These are phyloP conservation scores for Menidia menidia DNA, from an alignment of 2,797 vertebrate genomes.

Conservation along the genomic window DNA sequence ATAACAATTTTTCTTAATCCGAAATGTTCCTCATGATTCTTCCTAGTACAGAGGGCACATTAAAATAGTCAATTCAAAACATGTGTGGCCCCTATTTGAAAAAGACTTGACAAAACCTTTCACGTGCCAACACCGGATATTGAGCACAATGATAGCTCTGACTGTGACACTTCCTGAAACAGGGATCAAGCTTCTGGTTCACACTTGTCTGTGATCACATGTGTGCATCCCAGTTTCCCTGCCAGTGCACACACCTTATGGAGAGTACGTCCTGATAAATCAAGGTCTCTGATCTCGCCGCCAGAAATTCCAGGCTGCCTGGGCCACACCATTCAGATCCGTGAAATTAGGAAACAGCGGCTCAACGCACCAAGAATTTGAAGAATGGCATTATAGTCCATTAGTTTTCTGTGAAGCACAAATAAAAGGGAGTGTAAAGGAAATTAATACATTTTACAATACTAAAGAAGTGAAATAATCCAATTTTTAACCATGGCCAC, in stretches of 20 bases:
- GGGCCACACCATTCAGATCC: slow-evolving; percentile 77
- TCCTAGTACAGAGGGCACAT: neutral
- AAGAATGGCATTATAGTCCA: slow-evolving; percentile 85
- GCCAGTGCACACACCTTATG: slow-evolving; percentile 43
- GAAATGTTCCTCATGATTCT: neutral
- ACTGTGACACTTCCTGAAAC: slow-evolving; percentile 30
- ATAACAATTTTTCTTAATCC: slow-evolving; percentile 12
- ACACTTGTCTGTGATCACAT: slow-evolving; percentile 32
- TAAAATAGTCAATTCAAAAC: neutral
- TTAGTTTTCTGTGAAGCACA: slow-evolving; percentile 68
- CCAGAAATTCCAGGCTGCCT: slow-evolving; percentile 69
- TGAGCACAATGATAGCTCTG: neutral
- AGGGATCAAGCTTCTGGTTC: slow-evolving; percentile 20
- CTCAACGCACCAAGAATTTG: slow-evolving; percentile 84
- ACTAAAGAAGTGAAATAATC: slow-evolving; percentile 82
- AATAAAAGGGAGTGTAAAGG: slow-evolving; percentile 46
- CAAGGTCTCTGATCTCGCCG: slow-evolving; percentile 74
- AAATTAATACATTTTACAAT: slow-evolving; percentile 80
- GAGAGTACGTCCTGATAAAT: slow-evolving; percentile 81
- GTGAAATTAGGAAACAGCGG: slow-evolving; percentile 79
- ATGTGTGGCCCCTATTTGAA: slow-evolving; percentile 3
- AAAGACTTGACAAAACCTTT: slow-evolving; percentile 12
- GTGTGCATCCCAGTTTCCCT: slow-evolving; percentile 33
- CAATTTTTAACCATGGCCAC: slow-evolving; percentile 85
- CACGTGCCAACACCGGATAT: slow-evolving; percentile 11